A percentile compares a stretch with the other conserved stretches of the same genome.
Conservation (phyloP, 2,113 vertebrate species). For the Alouatta palliata region DNA sequence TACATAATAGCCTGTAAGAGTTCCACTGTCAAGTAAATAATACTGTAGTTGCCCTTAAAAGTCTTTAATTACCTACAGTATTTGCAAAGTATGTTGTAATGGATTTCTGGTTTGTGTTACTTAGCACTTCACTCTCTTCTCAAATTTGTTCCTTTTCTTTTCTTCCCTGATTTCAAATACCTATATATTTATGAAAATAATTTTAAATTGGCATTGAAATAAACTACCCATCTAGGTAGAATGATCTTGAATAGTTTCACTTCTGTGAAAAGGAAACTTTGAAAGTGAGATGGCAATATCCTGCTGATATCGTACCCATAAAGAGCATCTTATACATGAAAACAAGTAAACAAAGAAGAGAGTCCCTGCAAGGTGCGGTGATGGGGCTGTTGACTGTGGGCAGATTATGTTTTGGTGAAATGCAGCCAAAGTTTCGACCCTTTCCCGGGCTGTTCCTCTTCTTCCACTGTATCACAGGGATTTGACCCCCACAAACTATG, state of each 20-base stretch:
- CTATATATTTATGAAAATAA: constrained; percentile 67
- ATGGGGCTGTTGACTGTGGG: neutral
- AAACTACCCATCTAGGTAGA: constrained; percentile 65
- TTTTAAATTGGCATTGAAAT: constrained; percentile 74
- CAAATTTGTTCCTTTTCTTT: constrained; percentile 61
- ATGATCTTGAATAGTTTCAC: constrained; percentile 61
- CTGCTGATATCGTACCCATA: neutral
- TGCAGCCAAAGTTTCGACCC: neutral
- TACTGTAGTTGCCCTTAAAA: constrained; percentile 59
- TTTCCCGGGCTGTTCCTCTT: neutral
- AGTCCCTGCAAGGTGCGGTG: neutral
- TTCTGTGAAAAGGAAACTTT: constrained; percentile 47
- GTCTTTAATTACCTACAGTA: constrained; percentile 69
- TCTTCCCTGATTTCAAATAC: constrained; percentile 62
- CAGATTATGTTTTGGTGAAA: neutral
- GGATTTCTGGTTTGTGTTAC: constrained; percentile 70
- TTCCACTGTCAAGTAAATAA: constrained; percentile 73
- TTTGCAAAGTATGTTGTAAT: constrained; percentile 65
- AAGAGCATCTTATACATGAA: constrained; percentile 49
- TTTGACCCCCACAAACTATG: neutral
- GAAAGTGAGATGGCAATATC: constrained; percentile 44
- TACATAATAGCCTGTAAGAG: constrained; percentile 71
- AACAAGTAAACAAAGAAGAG: constrained; percentile 62
- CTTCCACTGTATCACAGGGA: neutral
- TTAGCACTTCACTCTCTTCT: constrained; percentile 51